Base-by-base conservation (phyloP, 35 echinoderm and acorn worm species). In the Amphiura filiformis region DNA sequence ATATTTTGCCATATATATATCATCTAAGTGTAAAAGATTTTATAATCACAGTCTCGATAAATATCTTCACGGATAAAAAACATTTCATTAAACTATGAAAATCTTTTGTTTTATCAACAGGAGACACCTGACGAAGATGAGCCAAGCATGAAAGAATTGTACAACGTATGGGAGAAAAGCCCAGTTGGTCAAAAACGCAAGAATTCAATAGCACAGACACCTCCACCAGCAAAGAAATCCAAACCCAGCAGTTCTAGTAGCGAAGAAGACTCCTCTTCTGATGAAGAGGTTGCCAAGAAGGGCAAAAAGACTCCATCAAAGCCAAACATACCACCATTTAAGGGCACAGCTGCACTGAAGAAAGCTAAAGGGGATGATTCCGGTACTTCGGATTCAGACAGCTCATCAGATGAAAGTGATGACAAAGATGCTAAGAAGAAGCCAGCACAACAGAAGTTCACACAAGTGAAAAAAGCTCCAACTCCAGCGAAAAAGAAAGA, bases 381-480 rank as follows among this genome's bases (percentile, higher is more conserved):
- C 14, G 33, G n/a, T 0, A 42, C 13, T 1, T 15, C 44, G 13
- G 49, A 78, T 35, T n/a, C 76, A 36, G 76, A 80, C 57, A 76
- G 56, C 26, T 76, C 57, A 35, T 17, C 31, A 32, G 65, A 84
- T 32, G 82, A 85, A 34, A 56, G 44, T 84, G 18, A 36, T 57
- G 39, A 91, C 9, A 23, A 39, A 30, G 82, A 64, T 34, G n/a
- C 80, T 20, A 31, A 39, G 39, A 44, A 39, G 78, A 80, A 84
- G 32, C 42, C 82, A 34, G 23, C 52, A 65, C 26, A 22, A 65
- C 47, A 31, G 31, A 56, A 28, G 31, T 17, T 28, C 39, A 44
- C 57, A 35, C 33, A 64, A 38, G 36, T 26, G 13, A 52, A 56
- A 37, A 23, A 5, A 42, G 28, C 39, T 84, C 82, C 82, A 84